Conservation (phyloP, 2,888 invertebrate genomes). For the Metacarcinus magister region DNA sequence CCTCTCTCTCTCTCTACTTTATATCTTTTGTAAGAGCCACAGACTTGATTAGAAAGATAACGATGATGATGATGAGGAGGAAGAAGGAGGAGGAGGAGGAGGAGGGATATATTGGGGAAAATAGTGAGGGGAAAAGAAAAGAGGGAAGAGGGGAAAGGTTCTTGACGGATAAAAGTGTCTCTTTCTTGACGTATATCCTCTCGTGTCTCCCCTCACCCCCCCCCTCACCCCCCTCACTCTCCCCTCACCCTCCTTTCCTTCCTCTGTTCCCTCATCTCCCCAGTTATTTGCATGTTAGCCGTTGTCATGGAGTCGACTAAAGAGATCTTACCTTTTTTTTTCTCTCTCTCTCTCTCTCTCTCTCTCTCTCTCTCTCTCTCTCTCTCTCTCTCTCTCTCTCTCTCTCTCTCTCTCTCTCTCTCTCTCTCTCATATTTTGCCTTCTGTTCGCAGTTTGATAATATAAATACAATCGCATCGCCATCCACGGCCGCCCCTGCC, state of each 20-base stretch:
- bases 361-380: no score
- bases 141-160: not conserved
- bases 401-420: not conserved
- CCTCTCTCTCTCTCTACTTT: not conserved
- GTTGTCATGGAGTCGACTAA: not conserved
- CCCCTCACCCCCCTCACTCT: not conserved
- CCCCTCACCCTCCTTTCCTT: not conserved
- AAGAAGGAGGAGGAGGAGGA: not conserved
- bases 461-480: constrained; percentile 73
- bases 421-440: not conserved
- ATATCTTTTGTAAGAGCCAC: not conserved
- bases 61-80: not conserved
- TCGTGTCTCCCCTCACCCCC: not conserved
- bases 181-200: not conserved
- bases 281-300: not conserved
- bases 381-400: no score
- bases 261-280: not conserved
- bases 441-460: constrained; percentile 62
- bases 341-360: constrained; percentile 8
- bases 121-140: not conserved
- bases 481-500: constrained; percentile 67
- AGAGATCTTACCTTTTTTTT: not conserved
- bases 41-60: not conserved
- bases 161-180: constrained; percentile 11
- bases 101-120: not conserved